These are phyloP conservation scores for Romanogobio albipinnatus DNA, from an alignment of 2,113 vertebrate species.

Conservation along the genomic window DNA sequence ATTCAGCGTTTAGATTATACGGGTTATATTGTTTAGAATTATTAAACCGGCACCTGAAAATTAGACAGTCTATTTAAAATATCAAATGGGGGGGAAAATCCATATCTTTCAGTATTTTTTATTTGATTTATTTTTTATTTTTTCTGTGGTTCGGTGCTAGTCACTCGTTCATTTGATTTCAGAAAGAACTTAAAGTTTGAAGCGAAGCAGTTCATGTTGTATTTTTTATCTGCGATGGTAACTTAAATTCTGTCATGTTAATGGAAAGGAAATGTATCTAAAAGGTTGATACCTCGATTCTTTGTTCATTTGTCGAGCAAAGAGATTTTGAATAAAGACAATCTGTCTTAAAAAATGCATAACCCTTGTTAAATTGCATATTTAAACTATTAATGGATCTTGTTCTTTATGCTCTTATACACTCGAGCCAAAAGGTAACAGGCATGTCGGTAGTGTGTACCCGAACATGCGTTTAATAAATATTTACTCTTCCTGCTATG, in stretches of 20 bases:
- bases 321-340: constrained; percentile 99
- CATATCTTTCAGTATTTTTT: constrained; percentile 64
- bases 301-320: constrained; percentile 93
- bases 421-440: background rate
- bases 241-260: constrained; percentile 88
- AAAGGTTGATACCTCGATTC: constrained; percentile 90
- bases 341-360: constrained; percentile 84
- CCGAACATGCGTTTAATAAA: background rate
- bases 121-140: constrained; percentile 68
- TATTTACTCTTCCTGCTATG: background rate
- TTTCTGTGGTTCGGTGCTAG: constrained; percentile 88
- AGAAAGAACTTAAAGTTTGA: constrained; percentile 86
- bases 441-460: background rate
- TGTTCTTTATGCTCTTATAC: background rate
- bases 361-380: constrained; percentile 67
- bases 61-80: constrained; percentile 72
- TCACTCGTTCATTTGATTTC: constrained; percentile 80
- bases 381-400: constrained; percentile 14
- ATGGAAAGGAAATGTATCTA: constrained; percentile 85
- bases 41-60: constrained; percentile 68
- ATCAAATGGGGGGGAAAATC: constrained; percentile 45
- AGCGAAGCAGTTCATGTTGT: constrained; percentile 88
- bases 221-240: constrained; percentile 79
- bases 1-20: constrained; percentile 71
- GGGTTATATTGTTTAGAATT: constrained; percentile 77